Base-by-base conservation (phyloP, 2,113 vertebrate species). In the Neodontobutis hainanensis region DNA sequence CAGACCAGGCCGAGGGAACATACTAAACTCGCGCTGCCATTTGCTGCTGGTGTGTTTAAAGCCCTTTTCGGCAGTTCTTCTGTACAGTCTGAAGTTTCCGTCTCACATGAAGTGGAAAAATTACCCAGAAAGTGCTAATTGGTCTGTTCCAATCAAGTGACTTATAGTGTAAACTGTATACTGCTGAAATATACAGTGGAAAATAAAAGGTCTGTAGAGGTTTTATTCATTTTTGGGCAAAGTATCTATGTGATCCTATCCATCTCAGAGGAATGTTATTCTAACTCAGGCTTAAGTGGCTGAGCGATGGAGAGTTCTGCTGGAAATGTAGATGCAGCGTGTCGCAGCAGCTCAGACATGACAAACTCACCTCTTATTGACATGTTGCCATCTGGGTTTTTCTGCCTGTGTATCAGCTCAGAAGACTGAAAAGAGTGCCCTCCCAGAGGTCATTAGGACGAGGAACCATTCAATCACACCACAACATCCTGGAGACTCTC, bases 401-500 rank as follows among this genome's bases (percentile, higher is more conserved):
- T 11, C 66, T 19, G 45, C 44, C 40, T 59, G 38, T 8, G 53
- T 44, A 5, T 69, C 51, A 70, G 69, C 76, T 49, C 74, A 75
- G 70, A 72, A 79, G 78, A 82, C 50, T 11, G 55, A 11, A 35
- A 73, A 73, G 11, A 50, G 46, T 8, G 61, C 64, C 75, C 55
- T 70, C 77, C 62, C 84, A 57, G 65, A 80, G 65, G 78, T 83
- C 68, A 71, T 85, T 79, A 81, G 68, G 65, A 44, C 43, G 0
- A 32, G 65, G 62, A 61, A 71, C 78, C 75, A 61, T 50, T 78
- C 80, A 80, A 73, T 83, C 81, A 71, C 76, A 50, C 67, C 68
- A 70, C 73, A 84, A 57, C 65, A 71, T 60, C 73, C 63, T 78
- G 61, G 50, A 68, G 73, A 81, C 19, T 27, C 19, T 27, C 19